Conservation (phyloP, 2,113 vertebrate species). For the Canis aureus region DNA sequence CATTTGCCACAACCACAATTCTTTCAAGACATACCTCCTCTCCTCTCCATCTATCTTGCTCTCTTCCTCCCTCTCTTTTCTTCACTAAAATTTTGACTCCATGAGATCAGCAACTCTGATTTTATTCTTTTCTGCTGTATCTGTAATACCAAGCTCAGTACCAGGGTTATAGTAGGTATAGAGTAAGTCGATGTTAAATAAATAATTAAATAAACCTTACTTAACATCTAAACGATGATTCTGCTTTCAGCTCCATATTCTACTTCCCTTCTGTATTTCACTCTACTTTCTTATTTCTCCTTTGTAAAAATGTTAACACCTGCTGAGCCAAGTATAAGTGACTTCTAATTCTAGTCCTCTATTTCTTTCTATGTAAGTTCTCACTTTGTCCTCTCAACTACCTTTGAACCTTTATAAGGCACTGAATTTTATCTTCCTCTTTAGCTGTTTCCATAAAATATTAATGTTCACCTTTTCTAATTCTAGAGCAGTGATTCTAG, state of each 20-base stretch:
- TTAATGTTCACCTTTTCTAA: background rate
- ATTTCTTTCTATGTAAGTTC: constrained; percentile 6
- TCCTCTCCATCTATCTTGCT: background rate
- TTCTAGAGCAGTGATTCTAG: background rate
- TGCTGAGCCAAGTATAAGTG: background rate
- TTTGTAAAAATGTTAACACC: background rate
- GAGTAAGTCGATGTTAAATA: background rate
- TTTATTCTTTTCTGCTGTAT: background rate
- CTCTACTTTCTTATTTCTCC: background rate
- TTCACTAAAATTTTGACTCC: background rate
- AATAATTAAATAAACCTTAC: constrained; percentile 18
- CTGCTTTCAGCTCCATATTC: background rate
- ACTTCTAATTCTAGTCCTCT: background rate
- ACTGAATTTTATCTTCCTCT: constrained; percentile 22
- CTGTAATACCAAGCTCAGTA: background rate
- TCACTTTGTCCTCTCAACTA: background rate
- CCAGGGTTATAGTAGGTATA: background rate
- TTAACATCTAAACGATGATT: background rate
- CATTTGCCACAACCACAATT: background rate
- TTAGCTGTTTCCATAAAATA: background rate
- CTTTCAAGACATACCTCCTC: background rate
- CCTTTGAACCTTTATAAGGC: background rate
- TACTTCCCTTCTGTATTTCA: background rate
- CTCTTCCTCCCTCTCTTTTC: background rate
- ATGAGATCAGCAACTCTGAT: constrained; percentile 1